phyloP scores from a whole-genome alignment of 1,140 invertebrate species.

The Trachymyrmex cornetzi region DNA sequence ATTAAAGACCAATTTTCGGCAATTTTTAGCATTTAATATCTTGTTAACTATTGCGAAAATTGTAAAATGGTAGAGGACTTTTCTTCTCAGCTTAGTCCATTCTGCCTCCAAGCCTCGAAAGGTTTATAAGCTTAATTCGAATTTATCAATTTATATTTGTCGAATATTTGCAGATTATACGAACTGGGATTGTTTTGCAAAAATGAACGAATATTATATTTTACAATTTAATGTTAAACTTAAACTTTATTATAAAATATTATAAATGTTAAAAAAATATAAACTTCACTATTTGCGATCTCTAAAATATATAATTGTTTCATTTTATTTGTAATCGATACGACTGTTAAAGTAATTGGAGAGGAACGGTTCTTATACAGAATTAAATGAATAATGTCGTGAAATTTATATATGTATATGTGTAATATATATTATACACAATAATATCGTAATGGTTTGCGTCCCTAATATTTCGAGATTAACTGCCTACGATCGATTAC shows the following conservation, averaged over 20 bases:
- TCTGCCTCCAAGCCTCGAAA: too few species aligned
- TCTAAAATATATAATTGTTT: background rate
- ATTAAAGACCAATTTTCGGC: too few species aligned
- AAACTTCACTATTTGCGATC: background rate
- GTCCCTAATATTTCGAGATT: constrained; percentile 63
- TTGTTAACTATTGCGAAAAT: too few species aligned
- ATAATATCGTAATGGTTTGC: constrained; percentile 56
- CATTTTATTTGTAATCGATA: constrained; percentile 13
- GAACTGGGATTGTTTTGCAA: background rate
- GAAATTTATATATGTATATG: background rate
- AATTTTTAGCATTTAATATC: too few species aligned
- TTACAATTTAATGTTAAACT: background rate
- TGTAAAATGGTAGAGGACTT: too few species aligned
- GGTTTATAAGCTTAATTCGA: background rate
- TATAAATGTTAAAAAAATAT: background rate
- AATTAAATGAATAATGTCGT: constrained; percentile 41
- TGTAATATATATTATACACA: background rate
- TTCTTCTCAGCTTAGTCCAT: too few species aligned
- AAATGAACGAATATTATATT: constrained; percentile 9
- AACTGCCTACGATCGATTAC: constrained; percentile 62
- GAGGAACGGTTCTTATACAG: constrained; percentile 2
- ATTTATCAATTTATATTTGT: background rate
- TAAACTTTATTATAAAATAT: background rate
- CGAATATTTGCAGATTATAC: background rate
- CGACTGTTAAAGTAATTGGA: constrained; percentile 31